A percentile compares a stretch with the other conserved stretches of the same genome.
Evolutionary conservation across 2,113 vertebrate species (phyloP).

Genomic region (Melospiza melodia): DNA sequence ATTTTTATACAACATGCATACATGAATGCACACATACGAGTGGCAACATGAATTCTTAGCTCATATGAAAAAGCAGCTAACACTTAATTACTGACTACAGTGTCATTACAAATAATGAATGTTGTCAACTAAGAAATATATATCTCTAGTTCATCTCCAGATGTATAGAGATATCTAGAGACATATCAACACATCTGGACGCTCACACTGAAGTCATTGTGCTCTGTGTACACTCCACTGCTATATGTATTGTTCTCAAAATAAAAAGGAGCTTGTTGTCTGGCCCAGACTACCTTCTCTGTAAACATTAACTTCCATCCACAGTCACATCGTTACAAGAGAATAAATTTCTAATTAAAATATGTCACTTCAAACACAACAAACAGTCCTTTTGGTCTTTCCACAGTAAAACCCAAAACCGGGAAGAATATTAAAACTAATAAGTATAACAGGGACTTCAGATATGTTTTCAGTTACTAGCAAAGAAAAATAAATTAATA

Average conservation of each 20-base stretch:
- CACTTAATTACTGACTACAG: background rate
- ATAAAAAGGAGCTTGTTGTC: background rate
- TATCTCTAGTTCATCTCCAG: background rate
- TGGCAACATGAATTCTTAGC: background rate
- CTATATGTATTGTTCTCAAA: background rate
- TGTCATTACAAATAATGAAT: background rate
- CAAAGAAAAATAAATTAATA: background rate
- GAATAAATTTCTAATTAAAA: background rate
- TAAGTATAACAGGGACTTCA: background rate
- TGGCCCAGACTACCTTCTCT: background rate
- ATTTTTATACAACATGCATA: background rate
- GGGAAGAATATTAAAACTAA: background rate
- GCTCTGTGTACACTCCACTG: background rate
- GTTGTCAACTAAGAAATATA: background rate
- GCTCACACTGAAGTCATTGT: background rate
- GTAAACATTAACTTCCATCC: background rate
- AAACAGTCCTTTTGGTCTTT: background rate
- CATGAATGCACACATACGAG: accelerated
- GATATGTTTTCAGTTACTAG: background rate
- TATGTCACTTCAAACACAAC: background rate
- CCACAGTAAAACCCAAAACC: background rate
- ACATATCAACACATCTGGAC: background rate
- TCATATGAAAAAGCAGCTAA: background rate
- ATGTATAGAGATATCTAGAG: background rate
- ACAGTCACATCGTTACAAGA: background rate